These are phyloP conservation scores for Psittacus erithacus DNA, from an alignment of 2,113 vertebrate species.

Conservation along the genomic window DNA sequence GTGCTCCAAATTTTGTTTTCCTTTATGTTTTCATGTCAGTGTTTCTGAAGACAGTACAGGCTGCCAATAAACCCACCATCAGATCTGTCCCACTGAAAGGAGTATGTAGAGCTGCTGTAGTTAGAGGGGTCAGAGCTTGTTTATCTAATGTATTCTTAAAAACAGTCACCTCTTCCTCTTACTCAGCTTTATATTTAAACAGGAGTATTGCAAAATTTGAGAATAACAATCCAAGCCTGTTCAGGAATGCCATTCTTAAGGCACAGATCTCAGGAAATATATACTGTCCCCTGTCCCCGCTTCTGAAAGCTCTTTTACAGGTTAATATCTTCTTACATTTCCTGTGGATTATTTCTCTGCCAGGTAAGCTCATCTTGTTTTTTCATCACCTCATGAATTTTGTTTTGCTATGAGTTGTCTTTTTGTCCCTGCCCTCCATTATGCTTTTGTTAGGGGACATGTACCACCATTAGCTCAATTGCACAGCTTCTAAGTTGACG, in stretches of 20 bases:
- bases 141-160: neutral
- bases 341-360: neutral
- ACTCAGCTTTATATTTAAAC: neutral
- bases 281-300: neutral
- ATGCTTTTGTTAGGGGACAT: neutral
- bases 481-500: neutral
- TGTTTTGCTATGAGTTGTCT: neutral
- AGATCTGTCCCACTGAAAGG: neutral
- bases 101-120: neutral
- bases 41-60: neutral
- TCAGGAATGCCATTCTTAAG: neutral
- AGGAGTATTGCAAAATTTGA: neutral
- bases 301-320: neutral
- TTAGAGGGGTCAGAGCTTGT: neutral
- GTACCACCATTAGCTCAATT: neutral
- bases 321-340: constrained; percentile 12
- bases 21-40: neutral
- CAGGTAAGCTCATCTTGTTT: neutral
- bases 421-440: neutral
- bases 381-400: constrained; percentile 7
- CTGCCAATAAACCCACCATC: neutral
- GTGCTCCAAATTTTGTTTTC: neutral
- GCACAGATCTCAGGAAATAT: constrained; percentile 5
- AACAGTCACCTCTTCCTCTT: neutral
- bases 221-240: neutral